Base-by-base conservation (phyloP, 2,888 invertebrate species). In the Brachyopa scutellaris region DNA sequence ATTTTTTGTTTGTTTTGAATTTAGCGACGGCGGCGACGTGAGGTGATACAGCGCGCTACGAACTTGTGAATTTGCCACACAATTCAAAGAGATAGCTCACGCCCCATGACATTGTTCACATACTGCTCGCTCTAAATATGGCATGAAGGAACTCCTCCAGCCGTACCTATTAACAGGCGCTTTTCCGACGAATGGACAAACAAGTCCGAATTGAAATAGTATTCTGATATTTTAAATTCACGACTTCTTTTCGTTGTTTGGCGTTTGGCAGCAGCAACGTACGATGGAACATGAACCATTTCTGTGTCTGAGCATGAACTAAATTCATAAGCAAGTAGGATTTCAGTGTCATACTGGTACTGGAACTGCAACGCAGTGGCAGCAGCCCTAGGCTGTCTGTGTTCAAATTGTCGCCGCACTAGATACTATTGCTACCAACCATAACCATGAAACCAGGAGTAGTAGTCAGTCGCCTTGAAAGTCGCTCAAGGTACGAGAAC, bases 21-120 rank as follows among this genome's bases (percentile, higher is more conserved):
- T 59, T 6, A 26, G 6, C 26, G 26, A 26, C 26, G 6, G n/a
- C 69, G 1, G 9, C 67, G 49, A 67, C 73, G 79, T 79, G 79
- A 79, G 67, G 79, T 79, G 79, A 79, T 74, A 73, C 72, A 79
- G 78, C 78, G 66, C 66, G 73, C 79, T 73, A 73, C 80, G 80
- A 74, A 80, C 74, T 80, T 80, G 80, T 80, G 80, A 80, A 80
- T 80, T 80, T 80, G 74, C 80, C 74, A 74, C 74, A 74, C 80
- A 80, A 74, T 74, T 80, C 74, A 64, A 74, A 64, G 64, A 74
- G 77, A 77, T 66, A 77, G 82, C 77, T 82, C 82, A 82, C 82
- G 82, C 82, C 82, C 82, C 82, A 55, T 82, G 82, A 82, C 77
- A 82, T 82, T 82, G 82, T 82, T 72, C 55, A 59, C 67, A 69